Conservation (phyloP, 2,113 vertebrate genomes). For the Campylomormyrus tamandua region DNA sequence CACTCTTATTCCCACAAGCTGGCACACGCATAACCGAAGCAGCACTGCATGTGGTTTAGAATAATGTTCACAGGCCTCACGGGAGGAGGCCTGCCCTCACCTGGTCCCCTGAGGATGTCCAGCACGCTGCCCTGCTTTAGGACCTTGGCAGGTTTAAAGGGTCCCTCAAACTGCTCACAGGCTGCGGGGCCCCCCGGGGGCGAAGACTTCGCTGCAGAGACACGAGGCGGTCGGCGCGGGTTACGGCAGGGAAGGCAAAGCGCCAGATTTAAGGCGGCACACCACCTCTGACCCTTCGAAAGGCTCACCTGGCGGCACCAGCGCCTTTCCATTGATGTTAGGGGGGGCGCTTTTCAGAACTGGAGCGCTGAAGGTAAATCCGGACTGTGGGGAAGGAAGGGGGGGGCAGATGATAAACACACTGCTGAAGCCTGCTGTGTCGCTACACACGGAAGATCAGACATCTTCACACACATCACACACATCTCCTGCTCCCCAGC, state of each 20-base stretch:
- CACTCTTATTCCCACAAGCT: not conserved
- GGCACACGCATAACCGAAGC: not conserved
- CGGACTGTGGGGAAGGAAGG: slow-evolving; percentile 53
- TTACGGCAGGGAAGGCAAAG: not conserved
- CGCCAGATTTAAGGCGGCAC: not conserved
- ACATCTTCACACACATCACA: not conserved
- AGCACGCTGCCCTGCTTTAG: slow-evolving; percentile 92
- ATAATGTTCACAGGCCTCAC: not conserved
- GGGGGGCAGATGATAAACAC: not conserved
- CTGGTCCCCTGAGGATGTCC: slow-evolving; percentile 81
- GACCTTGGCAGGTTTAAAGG: slow-evolving; percentile 74
- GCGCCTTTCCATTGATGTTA: slow-evolving; percentile 59
- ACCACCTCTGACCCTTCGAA: not conserved
- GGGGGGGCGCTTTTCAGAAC: slow-evolving; percentile 70
- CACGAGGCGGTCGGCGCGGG: not conserved
- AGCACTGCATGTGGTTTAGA: too few relatives aligned
- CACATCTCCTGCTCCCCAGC: not conserved
- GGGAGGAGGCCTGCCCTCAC: slow-evolving; percentile 55
- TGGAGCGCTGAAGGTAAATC: slow-evolving; percentile 91
- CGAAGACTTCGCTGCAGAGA: slow-evolving; percentile 40
- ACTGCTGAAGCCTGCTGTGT: not conserved
- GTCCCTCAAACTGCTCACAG: slow-evolving; percentile 65
- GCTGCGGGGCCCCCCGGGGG: slow-evolving; percentile 46
- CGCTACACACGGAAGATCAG: not conserved
- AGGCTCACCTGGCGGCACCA: slow-evolving; percentile 58